Evolutionary conservation across 2,113 vertebrate genomes (phyloP).

Genomic region (Petroica traversi): DNA sequence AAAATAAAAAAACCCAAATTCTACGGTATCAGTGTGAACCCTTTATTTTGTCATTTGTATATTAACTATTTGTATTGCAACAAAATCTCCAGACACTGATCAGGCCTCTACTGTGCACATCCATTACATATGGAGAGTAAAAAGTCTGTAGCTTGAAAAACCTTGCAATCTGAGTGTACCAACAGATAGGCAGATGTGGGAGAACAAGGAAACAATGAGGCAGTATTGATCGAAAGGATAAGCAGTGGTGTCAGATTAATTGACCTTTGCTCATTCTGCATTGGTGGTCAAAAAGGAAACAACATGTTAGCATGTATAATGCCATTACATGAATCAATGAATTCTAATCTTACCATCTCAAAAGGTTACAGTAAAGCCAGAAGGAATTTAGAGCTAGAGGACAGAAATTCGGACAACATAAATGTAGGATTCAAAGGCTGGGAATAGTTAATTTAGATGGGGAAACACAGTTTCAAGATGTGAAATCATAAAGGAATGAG

Average conservation of each 20-base stretch:
- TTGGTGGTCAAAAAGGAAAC: slow-evolving; percentile 53
- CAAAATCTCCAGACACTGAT: background rate
- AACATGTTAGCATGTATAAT: slow-evolving; percentile 45
- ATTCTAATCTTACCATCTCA: slow-evolving; percentile 32
- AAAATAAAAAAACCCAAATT: background rate
- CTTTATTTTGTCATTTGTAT: background rate
- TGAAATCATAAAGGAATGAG: background rate
- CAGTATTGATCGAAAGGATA: slow-evolving; percentile 36
- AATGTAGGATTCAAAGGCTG: background rate
- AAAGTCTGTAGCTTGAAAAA: background rate
- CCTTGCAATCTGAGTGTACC: background rate
- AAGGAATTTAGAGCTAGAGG: background rate
- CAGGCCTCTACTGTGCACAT: background rate
- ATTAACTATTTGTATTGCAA: background rate
- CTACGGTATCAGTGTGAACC: background rate
- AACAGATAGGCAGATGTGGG: background rate
- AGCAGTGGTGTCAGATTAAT: slow-evolving; percentile 51
- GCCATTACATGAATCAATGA: slow-evolving; percentile 43
- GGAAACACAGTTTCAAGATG: background rate
- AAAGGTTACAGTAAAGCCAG: background rate
- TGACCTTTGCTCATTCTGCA: slow-evolving; percentile 46
- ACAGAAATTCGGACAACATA: background rate
- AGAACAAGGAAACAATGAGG: slow-evolving; percentile 31
- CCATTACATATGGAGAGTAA: background rate
- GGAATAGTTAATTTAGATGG: background rate